Conservation (phyloP, 2,888 invertebrate species). For the Ceramica pisi region DNA sequence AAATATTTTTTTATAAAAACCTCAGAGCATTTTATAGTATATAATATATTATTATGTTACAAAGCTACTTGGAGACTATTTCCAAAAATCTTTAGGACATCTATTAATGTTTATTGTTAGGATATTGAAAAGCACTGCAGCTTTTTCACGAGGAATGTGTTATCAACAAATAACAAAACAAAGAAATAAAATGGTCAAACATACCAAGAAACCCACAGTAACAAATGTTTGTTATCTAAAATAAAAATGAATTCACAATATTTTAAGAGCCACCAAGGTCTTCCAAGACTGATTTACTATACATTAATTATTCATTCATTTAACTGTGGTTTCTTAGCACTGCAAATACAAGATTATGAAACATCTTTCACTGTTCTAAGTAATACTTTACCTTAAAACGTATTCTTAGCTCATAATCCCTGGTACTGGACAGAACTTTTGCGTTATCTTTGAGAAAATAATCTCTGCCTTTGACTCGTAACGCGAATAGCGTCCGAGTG, state of each 20-base stretch:
- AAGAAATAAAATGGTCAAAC: not conserved
- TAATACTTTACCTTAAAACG: slow-evolving; percentile 92
- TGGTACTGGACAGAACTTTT: slow-evolving; percentile 84
- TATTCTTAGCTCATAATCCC: slow-evolving; percentile 94
- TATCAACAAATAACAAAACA: not conserved
- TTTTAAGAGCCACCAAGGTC: slow-evolving; percentile 12
- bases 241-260: not conserved
- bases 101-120: not conserved
- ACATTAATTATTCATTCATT: slow-evolving; percentile 44
- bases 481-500: slow-evolving; percentile 94
- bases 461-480: slow-evolving; percentile 92
- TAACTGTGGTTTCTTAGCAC: slow-evolving; percentile 10
- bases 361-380: not conserved
- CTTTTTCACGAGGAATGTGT: not conserved
- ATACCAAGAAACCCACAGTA: not conserved
- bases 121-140: not conserved
- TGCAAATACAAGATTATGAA: slow-evolving; percentile 12
- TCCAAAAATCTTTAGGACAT: too few species aligned
- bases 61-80: too few species aligned
- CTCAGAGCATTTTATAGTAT: too few species aligned
- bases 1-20: too few species aligned
- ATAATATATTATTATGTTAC: too few species aligned
- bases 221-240: not conserved
- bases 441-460: slow-evolving; percentile 93
- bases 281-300: slow-evolving; percentile 4